These are phyloP conservation scores for Exocentrus adspersus DNA, from an alignment of 2,888 invertebrate genomes.

Conservation along the genomic window DNA sequence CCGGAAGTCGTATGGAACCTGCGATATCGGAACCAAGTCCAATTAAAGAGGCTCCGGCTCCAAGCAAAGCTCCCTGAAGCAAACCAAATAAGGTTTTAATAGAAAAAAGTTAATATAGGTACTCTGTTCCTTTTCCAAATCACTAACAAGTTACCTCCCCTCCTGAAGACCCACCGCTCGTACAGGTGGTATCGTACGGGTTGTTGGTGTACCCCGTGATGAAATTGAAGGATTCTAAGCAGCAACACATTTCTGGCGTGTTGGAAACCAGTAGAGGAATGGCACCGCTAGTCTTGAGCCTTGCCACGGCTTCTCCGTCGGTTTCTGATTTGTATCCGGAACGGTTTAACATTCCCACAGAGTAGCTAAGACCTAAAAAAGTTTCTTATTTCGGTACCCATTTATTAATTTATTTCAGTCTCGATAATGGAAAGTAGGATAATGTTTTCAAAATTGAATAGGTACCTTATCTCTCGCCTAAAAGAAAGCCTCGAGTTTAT, in stretches of 20 bases:
- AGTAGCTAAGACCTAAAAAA: constrained; percentile 57
- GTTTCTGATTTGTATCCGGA: constrained; percentile 60
- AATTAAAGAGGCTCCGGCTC: constrained; percentile 78
- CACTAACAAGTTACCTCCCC: constrained; percentile 62
- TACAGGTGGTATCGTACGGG: constrained; percentile 70
- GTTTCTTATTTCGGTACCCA: too few species aligned
- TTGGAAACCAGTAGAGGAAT: constrained; percentile 73
- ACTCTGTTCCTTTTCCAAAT: too few species aligned
- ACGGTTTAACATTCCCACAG: constrained; percentile 55
- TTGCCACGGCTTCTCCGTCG: constrained; percentile 66
- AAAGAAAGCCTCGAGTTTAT: too few species aligned
- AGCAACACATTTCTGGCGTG: constrained; percentile 71
- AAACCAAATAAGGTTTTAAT: background rate
- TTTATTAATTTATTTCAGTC: too few species aligned
- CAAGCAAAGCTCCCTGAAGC: constrained; percentile 74
- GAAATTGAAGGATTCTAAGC: constrained; percentile 70
- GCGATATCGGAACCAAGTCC: constrained; percentile 88
- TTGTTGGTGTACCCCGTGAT: constrained; percentile 71
- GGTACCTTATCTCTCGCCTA: background rate
- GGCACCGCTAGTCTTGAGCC: constrained; percentile 68
- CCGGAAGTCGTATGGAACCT: constrained; percentile 87
- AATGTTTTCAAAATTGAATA: background rate
- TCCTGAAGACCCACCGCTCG: constrained; percentile 73
- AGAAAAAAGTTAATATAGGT: too few species aligned
- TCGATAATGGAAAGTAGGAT: too few species aligned